Evolutionary conservation across 2,797 vertebrate genomes (phyloP), one percentile per base, ranked within the genome.

Genomic region (Enoplosus armatus): DNA sequence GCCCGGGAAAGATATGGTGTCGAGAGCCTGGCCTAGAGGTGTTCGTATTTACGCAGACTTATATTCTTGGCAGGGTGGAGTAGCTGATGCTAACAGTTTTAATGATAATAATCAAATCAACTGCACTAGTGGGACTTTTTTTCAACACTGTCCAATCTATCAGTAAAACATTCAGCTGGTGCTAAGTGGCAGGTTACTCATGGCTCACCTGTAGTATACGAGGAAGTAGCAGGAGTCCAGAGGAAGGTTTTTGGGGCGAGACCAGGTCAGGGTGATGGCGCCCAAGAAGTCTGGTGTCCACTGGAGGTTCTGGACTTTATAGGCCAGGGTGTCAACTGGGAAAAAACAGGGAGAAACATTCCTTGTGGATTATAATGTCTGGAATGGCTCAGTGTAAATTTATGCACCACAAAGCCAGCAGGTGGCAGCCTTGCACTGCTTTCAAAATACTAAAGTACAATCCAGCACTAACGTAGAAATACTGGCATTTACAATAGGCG

Each of bases 241-340:
- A 1, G 97, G 96, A 90, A 99, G 97, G 83, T 96, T 98, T 89
- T 99, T 99, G 3, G 98, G 98, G 4, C 95, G 94, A 8, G 93
- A 95, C 98, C 98, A 99, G 0, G 96, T 98, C 91, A 99, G 90
- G 1, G 96, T 98, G 71, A 99, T 83, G 14, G 95, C 94, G 0
- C 97, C 98, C 0, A 93, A 93, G 88, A 98, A 97, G 88, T 98
- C 97, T 0, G 97, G 95, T 0, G 94, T 96, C 98, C 98, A 99
- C 84, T 97, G 97, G 33, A 99, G 96, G 90, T 98, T 98, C 94
- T 98, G 98, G 27, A 99, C 95, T 89, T 99, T 99, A 85, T 97
- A 98, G 12, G 96, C 96, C 0, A 96, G 92, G 0, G 94, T 91
- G 68, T 98, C 97, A 73, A 90, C 98, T 99, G 78, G 11, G 22